phyloP scores from a whole-genome alignment of 2,113 vertebrate species.

The Neodontobutis hainanensis region DNA sequence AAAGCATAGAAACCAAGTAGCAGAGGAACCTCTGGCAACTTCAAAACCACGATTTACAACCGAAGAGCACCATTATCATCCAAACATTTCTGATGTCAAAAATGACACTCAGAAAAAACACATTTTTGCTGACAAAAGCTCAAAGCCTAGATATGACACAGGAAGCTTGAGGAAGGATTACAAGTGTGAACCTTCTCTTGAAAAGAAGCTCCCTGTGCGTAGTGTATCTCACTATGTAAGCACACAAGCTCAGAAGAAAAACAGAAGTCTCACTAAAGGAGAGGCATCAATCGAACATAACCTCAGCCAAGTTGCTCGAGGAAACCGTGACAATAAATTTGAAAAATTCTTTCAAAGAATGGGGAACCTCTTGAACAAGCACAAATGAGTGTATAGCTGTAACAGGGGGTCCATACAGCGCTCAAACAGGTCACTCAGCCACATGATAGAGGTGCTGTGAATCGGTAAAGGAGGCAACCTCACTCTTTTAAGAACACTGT shows the following conservation, averaged over 20 bases:
- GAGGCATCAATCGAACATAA: conserved; percentile 68
- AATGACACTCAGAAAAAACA: conserved; percentile 27
- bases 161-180: conserved; percentile 68
- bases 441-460: not conserved
- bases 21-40: conserved; percentile 71
- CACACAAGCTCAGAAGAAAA: conserved; percentile 73
- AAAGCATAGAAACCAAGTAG: conserved; percentile 44
- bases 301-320: conserved; percentile 61
- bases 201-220: conserved; percentile 67
- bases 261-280: conserved; percentile 49
- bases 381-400: conserved; percentile 68
- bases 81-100: conserved; percentile 3
- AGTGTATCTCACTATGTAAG: not conserved
- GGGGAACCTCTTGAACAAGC: conserved; percentile 88
- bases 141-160: conserved; percentile 45
- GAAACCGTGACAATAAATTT: conserved; percentile 88
- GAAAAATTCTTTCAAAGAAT: conserved; percentile 88
- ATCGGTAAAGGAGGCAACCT: not conserved
- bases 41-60: conserved; percentile 86
- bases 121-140: conserved; percentile 3
- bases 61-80: conserved; percentile 78
- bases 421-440: conserved; percentile 1
- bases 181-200: conserved; percentile 85
- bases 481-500: conserved; percentile 18
- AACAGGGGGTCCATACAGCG: no score